These are phyloP conservation scores for Solea solea DNA, from an alignment of 2,113 vertebrate species.

Conservation along the genomic window DNA sequence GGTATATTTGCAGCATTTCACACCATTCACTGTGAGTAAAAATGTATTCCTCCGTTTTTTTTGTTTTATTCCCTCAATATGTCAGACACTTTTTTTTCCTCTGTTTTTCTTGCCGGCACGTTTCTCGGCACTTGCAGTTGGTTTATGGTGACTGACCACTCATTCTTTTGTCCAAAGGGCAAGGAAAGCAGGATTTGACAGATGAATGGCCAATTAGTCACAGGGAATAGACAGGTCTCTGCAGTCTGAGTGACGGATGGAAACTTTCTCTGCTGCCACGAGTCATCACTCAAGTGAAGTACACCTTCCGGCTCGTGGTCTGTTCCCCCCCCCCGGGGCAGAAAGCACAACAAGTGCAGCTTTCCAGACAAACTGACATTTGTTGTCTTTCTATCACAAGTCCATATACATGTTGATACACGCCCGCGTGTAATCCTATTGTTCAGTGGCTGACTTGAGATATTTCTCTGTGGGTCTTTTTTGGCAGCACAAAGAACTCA, in stretches of 20 bases:
- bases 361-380: slow-evolving; percentile 28
- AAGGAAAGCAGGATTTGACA: slow-evolving; percentile 34
- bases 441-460: slow-evolving; percentile 11
- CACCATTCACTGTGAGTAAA: background rate
- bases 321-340: slow-evolving; percentile 3
- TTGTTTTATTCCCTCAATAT: background rate
- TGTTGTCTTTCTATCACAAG: slow-evolving; percentile 12
- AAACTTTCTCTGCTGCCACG: slow-evolving; percentile 15
- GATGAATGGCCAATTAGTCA: slow-evolving; percentile 59
- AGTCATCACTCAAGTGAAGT: slow-evolving; percentile 29
- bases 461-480: slow-evolving; percentile 4
- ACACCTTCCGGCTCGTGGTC: slow-evolving; percentile 1
- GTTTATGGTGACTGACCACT: slow-evolving; percentile 30
- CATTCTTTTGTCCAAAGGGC: slow-evolving; percentile 39
- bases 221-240: slow-evolving; percentile 29
- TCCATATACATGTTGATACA: slow-evolving; percentile 3
- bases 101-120: background rate
- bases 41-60: background rate
- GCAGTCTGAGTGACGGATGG: slow-evolving; percentile 41
- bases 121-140: slow-evolving; percentile 9
- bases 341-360: slow-evolving; percentile 20
- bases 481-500: slow-evolving; percentile 17
- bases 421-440: background rate
- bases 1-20: background rate
- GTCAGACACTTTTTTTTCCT: background rate